Base-by-base conservation (phyloP, 2,888 invertebrate species). In the Drosophila fungiperda region DNA sequence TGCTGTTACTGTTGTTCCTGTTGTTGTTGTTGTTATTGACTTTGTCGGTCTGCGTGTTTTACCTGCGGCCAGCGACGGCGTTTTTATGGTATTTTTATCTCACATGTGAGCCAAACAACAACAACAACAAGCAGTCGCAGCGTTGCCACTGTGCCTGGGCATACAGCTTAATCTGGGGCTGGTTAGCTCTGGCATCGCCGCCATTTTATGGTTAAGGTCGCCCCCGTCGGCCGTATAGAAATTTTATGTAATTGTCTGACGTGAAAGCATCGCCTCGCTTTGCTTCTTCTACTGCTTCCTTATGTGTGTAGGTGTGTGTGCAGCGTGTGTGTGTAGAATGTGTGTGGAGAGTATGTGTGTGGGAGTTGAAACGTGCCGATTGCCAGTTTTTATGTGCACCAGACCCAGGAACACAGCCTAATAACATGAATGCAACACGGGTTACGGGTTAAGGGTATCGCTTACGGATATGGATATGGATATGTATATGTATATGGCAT, bases 161-260 rank as follows among this genome's bases (percentile, higher is more conserved):
- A 66, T 69, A 68, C 69, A 67, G 69, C 74, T 71, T 79, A 79
- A 76, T 70, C 82, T 71, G 70, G 49, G 50, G 68, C 67, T 68
- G 61, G 57, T 33, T 61, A 23, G 57, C 61, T 40, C 32, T 32
- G 40, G 67, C 67, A 68, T 40, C 36, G 79, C 71, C 84, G 85
- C 85, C 85, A 85, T 85, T 85, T 85, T 89, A 85, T 85, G 84
- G 78, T 65, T 85, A 85, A 88, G 72, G 86, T 86, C 75, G 79
- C 67, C 70, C 29, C 59, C 70, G 65, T 53, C 71, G 59, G 53
- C 42, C 45, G 73, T 70, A 66, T 80, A 55, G 73, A 68, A 74
- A 65, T 73, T 68, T 61, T 38, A 64, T 70, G 55, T 80, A 73
- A 74, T 74, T 59, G 54, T 66, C 57, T 33, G 66, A 38, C 58